These are phyloP conservation scores for Hiodon alosoides DNA, from an alignment of 2,113 vertebrate species.

Conservation along the genomic window DNA sequence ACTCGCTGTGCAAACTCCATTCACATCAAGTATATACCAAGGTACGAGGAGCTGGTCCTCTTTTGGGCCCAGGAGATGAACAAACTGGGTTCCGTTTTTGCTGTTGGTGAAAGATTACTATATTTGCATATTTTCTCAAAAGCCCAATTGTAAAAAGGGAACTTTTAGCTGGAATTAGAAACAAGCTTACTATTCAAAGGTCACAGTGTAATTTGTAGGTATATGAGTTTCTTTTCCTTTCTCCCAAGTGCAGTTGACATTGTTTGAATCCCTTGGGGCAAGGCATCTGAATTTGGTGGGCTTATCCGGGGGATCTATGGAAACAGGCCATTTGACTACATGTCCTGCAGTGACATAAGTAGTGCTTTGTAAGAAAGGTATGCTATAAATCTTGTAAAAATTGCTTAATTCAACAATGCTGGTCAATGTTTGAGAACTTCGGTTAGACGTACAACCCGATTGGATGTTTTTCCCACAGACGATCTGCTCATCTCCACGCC, in stretches of 20 bases:
- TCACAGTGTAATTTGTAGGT: conserved; percentile 42
- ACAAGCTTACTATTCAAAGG: conserved; percentile 45
- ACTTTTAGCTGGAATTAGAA: background rate
- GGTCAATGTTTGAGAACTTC: background rate
- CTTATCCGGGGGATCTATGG: conserved; percentile 53
- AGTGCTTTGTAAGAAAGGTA: background rate
- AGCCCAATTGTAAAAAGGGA: background rate
- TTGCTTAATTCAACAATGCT: background rate
- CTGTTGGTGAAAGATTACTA: conserved; percentile 27
- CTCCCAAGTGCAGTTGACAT: conserved; percentile 45
- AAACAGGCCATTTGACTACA: background rate
- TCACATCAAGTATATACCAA: conserved; percentile 29
- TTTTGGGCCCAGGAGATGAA: background rate
- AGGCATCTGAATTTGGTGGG: conserved; percentile 49
- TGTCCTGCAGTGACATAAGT: background rate
- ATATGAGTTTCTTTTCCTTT: conserved; percentile 46
- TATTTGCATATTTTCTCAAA: conserved; percentile 6
- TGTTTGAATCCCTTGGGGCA: conserved; percentile 31
- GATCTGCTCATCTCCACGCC: accelerated
- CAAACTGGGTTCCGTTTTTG: conserved; percentile 31
- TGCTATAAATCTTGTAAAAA: background rate
- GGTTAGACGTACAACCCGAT: conserved; percentile 52
- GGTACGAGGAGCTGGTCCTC: conserved; percentile 27
- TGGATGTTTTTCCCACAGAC: conserved; percentile 43
- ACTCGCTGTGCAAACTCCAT: conserved; percentile 32